phyloP scores from a whole-genome alignment of 2,888 invertebrate species.

The Sylvicola fuscatus region DNA sequence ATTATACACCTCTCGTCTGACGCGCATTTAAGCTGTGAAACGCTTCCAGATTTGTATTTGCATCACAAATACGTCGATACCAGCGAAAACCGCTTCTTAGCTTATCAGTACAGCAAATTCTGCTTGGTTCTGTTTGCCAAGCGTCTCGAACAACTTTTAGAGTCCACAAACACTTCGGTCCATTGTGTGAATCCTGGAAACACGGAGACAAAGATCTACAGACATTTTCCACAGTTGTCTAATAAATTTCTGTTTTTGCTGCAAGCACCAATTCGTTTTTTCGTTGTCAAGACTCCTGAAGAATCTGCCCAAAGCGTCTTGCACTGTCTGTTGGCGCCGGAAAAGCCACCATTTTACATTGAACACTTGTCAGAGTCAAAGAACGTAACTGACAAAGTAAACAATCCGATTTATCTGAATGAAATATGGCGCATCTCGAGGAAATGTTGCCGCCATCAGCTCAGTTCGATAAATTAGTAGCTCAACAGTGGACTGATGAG shows the following conservation, averaged over 20 bases:
- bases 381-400: slow-evolving; percentile 2
- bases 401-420: slow-evolving; percentile 3
- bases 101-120: slow-evolving; percentile 8
- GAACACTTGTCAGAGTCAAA: slow-evolving; percentile 3
- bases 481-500: slow-evolving; percentile 6
- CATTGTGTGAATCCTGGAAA: slow-evolving; percentile 27
- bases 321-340: slow-evolving; percentile 21
- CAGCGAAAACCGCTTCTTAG: slow-evolving; percentile 3
- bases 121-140: slow-evolving; percentile 7
- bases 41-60: slow-evolving; percentile 7
- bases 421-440: slow-evolving; percentile 5
- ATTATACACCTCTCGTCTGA: slow-evolving; percentile 28
- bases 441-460: slow-evolving; percentile 6
- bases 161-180: slow-evolving; percentile 20
- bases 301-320: slow-evolving; percentile 25
- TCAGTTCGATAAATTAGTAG: slow-evolving; percentile 4
- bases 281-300: slow-evolving; percentile 20
- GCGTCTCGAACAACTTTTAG: slow-evolving; percentile 5
- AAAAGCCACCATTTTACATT: slow-evolving; percentile 8
- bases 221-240: slow-evolving; percentile 19
- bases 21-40: slow-evolving; percentile 14
- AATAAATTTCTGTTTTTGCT: slow-evolving; percentile 19
- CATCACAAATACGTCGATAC: slow-evolving; percentile 6
- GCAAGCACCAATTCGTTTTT: slow-evolving; percentile 21
- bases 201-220: slow-evolving; percentile 23